Evolutionary conservation across 2,113 vertebrate genomes (phyloP).

Genomic region (Pteruthius melanotis): DNA sequence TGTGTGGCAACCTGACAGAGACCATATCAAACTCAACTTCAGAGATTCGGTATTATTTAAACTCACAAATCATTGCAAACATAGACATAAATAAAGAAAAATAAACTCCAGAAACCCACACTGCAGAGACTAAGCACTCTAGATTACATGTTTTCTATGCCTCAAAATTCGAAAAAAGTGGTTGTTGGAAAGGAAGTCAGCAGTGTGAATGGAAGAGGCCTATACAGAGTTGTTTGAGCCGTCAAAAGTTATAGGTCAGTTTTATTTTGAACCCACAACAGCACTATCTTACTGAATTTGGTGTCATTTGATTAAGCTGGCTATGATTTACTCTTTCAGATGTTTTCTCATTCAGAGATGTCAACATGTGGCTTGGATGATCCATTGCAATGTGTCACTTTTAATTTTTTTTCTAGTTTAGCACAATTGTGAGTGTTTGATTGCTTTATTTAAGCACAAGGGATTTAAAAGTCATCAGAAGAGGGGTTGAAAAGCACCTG

Average conservation of each 20-base stretch:
- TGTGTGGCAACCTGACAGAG: background rate
- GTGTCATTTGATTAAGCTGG: background rate
- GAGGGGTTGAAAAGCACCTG: background rate
- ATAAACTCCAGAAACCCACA: background rate
- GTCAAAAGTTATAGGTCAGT: background rate
- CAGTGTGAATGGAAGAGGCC: background rate
- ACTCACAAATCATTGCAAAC: background rate
- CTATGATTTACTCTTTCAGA: background rate
- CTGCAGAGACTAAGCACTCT: background rate
- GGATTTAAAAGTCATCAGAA: background rate
- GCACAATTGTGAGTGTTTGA: background rate
- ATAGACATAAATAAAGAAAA: background rate
- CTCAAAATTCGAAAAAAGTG: background rate
- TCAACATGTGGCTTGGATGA: background rate
- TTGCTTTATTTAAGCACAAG: background rate
- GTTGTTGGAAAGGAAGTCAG: background rate
- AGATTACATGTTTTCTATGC: background rate
- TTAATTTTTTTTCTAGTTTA: background rate
- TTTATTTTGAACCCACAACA: background rate
- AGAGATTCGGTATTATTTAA: background rate
- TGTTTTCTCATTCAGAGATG: background rate
- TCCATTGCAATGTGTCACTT: background rate
- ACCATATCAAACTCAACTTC: background rate
- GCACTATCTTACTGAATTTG: background rate
- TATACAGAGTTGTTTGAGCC: accelerated